These are phyloP conservation scores for Oreortyx pictus DNA, from an alignment of 2,797 vertebrate species.

Conservation along the genomic window DNA sequence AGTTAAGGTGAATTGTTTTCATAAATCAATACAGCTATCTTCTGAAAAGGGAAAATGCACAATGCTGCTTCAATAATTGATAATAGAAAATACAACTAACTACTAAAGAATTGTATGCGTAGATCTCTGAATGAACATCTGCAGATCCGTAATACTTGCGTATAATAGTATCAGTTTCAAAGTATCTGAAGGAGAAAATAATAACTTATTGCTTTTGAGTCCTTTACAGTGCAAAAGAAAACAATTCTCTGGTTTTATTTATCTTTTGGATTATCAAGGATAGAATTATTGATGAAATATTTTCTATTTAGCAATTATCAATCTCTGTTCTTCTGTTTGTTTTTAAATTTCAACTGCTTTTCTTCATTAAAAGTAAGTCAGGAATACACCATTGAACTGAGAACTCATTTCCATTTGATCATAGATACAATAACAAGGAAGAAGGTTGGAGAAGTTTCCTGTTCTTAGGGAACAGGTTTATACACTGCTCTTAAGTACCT, in stretches of 20 bases:
- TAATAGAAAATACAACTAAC: background rate
- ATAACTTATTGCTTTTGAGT: background rate
- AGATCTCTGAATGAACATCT: background rate
- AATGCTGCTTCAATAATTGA: background rate
- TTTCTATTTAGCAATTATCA: background rate
- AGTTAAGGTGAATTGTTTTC: background rate
- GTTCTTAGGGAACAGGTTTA: background rate
- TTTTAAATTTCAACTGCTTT: background rate
- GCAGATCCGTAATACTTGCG: background rate
- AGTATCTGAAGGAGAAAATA: background rate
- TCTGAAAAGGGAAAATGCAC: background rate
- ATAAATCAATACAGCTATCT: background rate
- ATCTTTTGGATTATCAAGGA: background rate
- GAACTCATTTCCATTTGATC: background rate
- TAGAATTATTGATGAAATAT: background rate
- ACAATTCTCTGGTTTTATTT: background rate
- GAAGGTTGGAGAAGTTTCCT: background rate
- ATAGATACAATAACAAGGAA: background rate
- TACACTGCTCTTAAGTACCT: background rate
- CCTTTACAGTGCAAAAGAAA: background rate
- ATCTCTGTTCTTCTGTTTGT: background rate
- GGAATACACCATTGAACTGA: background rate
- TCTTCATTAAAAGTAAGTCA: background rate
- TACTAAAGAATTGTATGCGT: background rate
- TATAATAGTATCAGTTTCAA: background rate